Base-by-base conservation (phyloP, 2,797 vertebrate genomes). In the Alca torda region DNA sequence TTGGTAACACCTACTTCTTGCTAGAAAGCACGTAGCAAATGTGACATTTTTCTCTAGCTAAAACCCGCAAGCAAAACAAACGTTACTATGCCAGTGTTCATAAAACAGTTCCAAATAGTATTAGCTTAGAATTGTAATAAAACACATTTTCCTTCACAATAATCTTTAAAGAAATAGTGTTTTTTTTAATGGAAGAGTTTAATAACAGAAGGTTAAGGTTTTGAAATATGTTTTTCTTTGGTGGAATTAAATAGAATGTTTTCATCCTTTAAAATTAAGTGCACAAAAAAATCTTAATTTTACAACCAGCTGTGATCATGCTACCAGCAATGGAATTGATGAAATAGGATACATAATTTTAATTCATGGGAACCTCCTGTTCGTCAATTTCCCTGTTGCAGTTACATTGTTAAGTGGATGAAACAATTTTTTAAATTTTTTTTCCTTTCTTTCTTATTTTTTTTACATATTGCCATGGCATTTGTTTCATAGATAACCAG, bases 1-100 rank as follows among this genome's bases (percentile, higher is more conserved):
- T 24, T 90, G 31, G 35, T 93, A 96, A 90, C 88, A 94, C 60
- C 48, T 92, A 54, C 87, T 96, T 93, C 4, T n/a, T 87, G 54
- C 75, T 95, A 70, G 87, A 94, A 94, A 96, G 75, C 86, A 76
- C 53, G 60, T 70, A 94, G 73, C 41, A 95, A 95, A 89, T 74
- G 61, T 35, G 90, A 41, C 35, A 81, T 94, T 96, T 95, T 89
- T 72, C 53, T 90, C 43, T 30, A 95, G 78, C 90, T 95, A 92
- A 96, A 56, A 50, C 56, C 51, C 87, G 60, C 37, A 94, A 84
- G 92, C 5, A 6, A 95, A 97, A 88, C 56, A 88, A 89, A 74
- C 64, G 37, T 83, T 33, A 60, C 54, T 61, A 9, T 43, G 15
- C 18, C 63, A 74, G 16, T 26, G 31, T 59, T 94, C 74, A 91